Conservation (phyloP, 2,113 vertebrate genomes). For the Ailurus styani region DNA sequence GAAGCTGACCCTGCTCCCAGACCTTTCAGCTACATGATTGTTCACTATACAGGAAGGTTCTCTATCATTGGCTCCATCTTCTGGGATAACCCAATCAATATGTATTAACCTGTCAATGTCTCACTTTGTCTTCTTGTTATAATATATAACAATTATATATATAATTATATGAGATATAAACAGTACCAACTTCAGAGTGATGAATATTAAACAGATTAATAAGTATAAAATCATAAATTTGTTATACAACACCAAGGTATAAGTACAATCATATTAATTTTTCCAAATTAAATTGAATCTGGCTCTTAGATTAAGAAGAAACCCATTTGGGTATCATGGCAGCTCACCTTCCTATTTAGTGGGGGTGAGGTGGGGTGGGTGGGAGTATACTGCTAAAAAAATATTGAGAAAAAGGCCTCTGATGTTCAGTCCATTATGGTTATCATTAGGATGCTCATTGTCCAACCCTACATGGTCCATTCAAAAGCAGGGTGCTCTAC, state of each 20-base stretch:
- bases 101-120: not conserved
- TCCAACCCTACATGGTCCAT: not conserved
- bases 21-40: too few species aligned
- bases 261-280: not conserved
- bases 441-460: not conserved
- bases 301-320: not conserved
- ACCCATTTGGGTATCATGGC: not conserved
- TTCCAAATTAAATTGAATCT: not conserved
- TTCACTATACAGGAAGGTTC: not conserved
- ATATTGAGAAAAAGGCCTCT: not conserved
- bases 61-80: not conserved
- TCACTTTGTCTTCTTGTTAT: not conserved
- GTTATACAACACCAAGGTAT: not conserved
- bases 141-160: too few species aligned
- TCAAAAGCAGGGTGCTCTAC: not conserved
- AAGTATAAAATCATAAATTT: constrained; percentile 10
- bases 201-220: not conserved
- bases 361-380: not conserved
- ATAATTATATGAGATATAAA: not conserved
- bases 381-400: not conserved
- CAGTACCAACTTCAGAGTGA: not conserved
- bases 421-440: not conserved
- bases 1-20: not conserved
- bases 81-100: not conserved
- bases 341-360: not conserved